Base-by-base conservation (phyloP, 2,888 invertebrate species). In the Leptura quadrifasciata region DNA sequence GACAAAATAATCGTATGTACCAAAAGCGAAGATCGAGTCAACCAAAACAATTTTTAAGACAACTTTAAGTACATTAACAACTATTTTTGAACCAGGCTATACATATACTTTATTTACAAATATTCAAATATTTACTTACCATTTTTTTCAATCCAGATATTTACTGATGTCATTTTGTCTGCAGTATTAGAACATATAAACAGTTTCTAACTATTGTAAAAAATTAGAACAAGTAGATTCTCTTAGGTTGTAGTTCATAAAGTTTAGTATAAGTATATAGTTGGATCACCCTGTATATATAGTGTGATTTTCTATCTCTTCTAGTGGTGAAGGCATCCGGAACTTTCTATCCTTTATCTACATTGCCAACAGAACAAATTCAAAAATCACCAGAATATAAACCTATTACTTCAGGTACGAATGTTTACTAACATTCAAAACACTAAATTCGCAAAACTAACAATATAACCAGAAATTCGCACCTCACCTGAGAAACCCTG, bases 301-400 rank as follows among this genome's bases (percentile, higher is more conserved):
- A 84, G 82, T 81, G 81, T 84, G 76, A 76, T 81, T 79, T 78
- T 83, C 74, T 82, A 84, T 87, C 88, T 84, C 90, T 94, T 94
- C 91, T 93, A 95, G 95, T 96, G 92, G 95, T 97, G 92, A 96
- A 96, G 94, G 95, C 96, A 90, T 94, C 95, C 87, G 96, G 97
- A 90, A 96, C 96, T 89, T 97, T 95, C 91, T 96, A 95, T 91
- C 97, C 97, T 87, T 93, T 96, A 85, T 95, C 87, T 88, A 92
- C 88, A 91, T 91, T 90, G 86, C 88, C 88, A 91, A 91, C 82
- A 88, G 91, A 75, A 91, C 91, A 81, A 90, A 91, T 72, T 90
- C 80, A 83, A 84, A 91, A 77, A 90, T 91, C 84, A 90, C 91
- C 72, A 88, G 92, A 85, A 91, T 91, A 84, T 90, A 92, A 87